Evolutionary conservation across 2,888 invertebrate genomes (phyloP).

Genomic region (Aricia artaxerxes): DNA sequence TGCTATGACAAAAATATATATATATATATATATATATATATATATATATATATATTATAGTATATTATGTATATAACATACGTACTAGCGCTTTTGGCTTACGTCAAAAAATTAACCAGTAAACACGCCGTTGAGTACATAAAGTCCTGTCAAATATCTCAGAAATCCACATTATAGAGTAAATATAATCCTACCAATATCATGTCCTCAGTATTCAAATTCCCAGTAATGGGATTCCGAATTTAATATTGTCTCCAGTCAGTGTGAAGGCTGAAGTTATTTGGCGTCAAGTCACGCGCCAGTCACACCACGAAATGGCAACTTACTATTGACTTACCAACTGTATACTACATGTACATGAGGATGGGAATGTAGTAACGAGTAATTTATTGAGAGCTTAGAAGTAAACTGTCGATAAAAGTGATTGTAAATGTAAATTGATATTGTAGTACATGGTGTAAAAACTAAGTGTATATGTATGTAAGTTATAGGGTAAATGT

Average conservation of each 20-base stretch:
- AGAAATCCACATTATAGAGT: no score
- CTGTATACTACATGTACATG: constrained; percentile 4
- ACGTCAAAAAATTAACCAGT: no score
- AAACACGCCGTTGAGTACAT: no score
- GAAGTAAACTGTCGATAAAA: not conserved
- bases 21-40: no score
- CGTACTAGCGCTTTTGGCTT: no score
- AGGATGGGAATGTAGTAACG: not conserved
- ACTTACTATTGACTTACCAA: not conserved
- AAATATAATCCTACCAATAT: not conserved
- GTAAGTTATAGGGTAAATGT: not conserved
- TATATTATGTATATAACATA: no score
- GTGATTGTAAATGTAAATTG: not conserved
- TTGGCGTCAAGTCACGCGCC: constrained; percentile 1
- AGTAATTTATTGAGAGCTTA: not conserved
- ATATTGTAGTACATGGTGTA: not conserved
- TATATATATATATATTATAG: no score
- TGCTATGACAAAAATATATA: no score
- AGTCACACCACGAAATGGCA: constrained; percentile 5
- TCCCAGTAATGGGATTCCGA: not conserved
- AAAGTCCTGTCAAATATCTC: no score
- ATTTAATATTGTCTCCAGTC: constrained; percentile 6
- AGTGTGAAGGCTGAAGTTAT: constrained; percentile 5
- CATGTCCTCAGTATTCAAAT: not conserved
- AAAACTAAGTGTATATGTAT: not conserved